phyloP scores from a whole-genome alignment of 2,113 vertebrate species.

The Pedetes capensis region DNA sequence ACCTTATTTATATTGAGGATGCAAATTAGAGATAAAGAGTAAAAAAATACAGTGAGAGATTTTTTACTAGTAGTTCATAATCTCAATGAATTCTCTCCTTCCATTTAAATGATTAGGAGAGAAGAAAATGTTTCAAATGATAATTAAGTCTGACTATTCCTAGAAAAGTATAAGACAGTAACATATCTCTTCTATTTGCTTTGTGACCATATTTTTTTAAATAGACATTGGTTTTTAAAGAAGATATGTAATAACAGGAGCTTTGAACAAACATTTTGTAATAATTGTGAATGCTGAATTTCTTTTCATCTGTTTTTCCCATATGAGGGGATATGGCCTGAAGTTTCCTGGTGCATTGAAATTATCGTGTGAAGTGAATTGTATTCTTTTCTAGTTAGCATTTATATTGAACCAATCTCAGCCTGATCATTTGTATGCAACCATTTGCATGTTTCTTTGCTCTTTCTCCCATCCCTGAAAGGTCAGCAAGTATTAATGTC shows the following conservation, averaged over 20 bases:
- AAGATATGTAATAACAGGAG: not conserved
- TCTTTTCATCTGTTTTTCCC: conserved; percentile 41
- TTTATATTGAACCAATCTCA: conserved; percentile 54
- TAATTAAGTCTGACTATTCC: not conserved
- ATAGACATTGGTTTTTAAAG: not conserved
- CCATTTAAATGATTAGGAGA: not conserved
- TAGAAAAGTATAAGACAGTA: not conserved
- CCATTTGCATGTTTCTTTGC: conserved; percentile 55
- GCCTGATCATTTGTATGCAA: conserved; percentile 40
- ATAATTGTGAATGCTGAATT: not conserved
- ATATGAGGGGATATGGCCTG: not conserved
- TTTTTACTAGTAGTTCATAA: not conserved
- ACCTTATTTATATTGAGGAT: not conserved
- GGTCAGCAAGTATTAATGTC: conserved; percentile 39
- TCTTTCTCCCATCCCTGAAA: conserved; percentile 41
- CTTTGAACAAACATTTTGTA: not conserved
- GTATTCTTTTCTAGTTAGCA: conserved; percentile 49
- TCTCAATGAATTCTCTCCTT: not conserved
- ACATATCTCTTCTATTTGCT: not conserved
- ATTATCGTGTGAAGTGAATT: conserved; percentile 47
- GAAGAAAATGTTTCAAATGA: not conserved
- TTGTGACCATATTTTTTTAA: not conserved
- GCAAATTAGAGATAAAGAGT: not conserved
- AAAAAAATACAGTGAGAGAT: not conserved
- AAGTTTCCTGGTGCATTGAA: conserved; percentile 19